Percentiles rank a stretch among this genome's conserved stretches.
These are phyloP conservation scores for Oryctes rhinoceros DNA, from an alignment of 1,140 invertebrate species.

Conservation along the genomic window DNA sequence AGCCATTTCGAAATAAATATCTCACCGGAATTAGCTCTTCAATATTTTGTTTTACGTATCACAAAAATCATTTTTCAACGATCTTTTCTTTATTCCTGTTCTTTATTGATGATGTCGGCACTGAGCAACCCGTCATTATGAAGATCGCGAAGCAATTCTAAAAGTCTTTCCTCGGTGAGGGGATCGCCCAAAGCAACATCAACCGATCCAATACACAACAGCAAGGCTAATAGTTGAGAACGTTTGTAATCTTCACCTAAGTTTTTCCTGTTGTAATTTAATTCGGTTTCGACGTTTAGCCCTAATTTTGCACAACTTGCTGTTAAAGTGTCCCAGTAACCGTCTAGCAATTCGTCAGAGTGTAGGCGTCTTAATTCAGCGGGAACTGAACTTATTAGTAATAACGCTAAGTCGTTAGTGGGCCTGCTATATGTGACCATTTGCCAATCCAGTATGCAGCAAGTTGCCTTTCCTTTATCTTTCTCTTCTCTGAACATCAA, in stretches of 20 bases:
- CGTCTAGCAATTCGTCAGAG: conserved; percentile 70
- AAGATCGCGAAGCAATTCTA: conserved; percentile 69
- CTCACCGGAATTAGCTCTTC: background rate
- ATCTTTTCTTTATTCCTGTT: conserved; percentile 1
- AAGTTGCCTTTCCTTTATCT: conserved; percentile 59
- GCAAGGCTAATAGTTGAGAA: conserved; percentile 75
- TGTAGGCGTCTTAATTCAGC: conserved; percentile 72
- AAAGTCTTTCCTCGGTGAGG: conserved; percentile 71
- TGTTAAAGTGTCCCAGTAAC: conserved; percentile 73
- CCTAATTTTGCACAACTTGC: conserved; percentile 65
- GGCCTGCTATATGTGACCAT: conserved; percentile 81
- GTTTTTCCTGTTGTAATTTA: conserved; percentile 65
- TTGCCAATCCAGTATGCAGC: conserved; percentile 82
- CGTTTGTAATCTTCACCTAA: conserved; percentile 73
- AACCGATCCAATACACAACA: conserved; percentile 81
- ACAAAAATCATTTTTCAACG: conserved; percentile 1
- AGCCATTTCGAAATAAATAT: background rate
- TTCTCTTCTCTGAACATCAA: conserved; percentile 71
- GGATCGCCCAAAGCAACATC: conserved; percentile 76
- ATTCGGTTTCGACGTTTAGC: conserved; percentile 67
- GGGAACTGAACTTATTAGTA: conserved; percentile 80
- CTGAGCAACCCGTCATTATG: conserved; percentile 67
- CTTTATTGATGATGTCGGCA: conserved; percentile 46
- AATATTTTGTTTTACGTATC: background rate
- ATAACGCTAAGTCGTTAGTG: conserved; percentile 79